phyloP scores from a whole-genome alignment of 2,113 vertebrate genomes.

The Chamaea fasciata region DNA sequence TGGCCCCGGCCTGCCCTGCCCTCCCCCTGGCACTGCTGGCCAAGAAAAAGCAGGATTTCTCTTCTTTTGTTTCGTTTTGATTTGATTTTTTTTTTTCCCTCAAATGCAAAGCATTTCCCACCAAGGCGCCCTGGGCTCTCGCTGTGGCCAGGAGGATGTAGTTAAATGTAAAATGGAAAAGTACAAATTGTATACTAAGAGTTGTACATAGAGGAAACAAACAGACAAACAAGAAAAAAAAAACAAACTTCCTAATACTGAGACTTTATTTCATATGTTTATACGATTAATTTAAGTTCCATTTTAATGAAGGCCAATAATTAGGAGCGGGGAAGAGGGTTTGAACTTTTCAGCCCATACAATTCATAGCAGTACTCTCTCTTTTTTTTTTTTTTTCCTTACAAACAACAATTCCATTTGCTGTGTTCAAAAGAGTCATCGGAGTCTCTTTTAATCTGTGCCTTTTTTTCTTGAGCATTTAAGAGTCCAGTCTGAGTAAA shows the following conservation, averaged over 20 bases:
- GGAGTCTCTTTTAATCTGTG: slow-evolving; percentile 75
- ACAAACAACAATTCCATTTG: slow-evolving; percentile 44
- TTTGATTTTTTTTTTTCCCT: neutral
- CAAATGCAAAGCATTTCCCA: neutral
- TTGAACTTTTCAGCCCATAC: slow-evolving; percentile 56
- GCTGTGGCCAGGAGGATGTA: slow-evolving; percentile 17
- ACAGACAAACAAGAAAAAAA: neutral
- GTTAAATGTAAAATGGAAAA: slow-evolving; percentile 68
- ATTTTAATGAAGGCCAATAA: slow-evolving; percentile 75
- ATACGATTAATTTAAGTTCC: slow-evolving; percentile 79
- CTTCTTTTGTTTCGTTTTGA: neutral
- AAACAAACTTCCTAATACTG: slow-evolving; percentile 69
- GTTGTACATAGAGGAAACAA: slow-evolving; percentile 72
- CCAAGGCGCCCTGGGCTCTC: neutral
- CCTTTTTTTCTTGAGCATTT: slow-evolving; percentile 77
- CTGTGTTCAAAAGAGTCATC: slow-evolving; percentile 67
- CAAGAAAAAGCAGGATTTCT: slow-evolving; percentile 12
- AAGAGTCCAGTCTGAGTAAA: slow-evolving; percentile 72
- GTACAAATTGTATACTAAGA: slow-evolving; percentile 72
- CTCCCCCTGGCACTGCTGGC: neutral
- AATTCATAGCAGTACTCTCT: slow-evolving; percentile 60
- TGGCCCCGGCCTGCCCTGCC: neutral
- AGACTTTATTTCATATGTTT: slow-evolving; percentile 81
- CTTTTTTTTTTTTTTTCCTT: slow-evolving; percentile 31
- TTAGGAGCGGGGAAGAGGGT: slow-evolving; percentile 59